Percentiles rank a stretch among this genome's conserved stretches.
Evolutionary conservation across 2,888 invertebrate species (phyloP).

Genomic region (Dynastes maya): DNA sequence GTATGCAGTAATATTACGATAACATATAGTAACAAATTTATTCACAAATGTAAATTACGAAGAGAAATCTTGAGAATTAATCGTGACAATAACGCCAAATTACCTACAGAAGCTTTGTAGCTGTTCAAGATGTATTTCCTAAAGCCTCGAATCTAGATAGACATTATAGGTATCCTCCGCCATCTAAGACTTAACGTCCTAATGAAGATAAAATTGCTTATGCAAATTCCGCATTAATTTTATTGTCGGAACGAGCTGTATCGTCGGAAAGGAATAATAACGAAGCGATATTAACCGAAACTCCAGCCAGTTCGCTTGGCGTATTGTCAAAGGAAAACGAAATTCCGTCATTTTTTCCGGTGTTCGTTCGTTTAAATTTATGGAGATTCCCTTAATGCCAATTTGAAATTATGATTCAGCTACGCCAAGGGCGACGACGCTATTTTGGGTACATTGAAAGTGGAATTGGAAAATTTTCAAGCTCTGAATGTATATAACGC

Average conservation of each 20-base stretch:
- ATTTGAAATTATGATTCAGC: conserved; percentile 4
- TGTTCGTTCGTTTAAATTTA: neutral
- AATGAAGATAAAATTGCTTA: conserved; percentile 13
- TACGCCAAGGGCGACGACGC: neutral
- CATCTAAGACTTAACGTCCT: conserved; percentile 9
- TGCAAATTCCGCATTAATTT: conserved; percentile 9
- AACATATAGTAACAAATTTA: no score
- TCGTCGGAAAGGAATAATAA: conserved; percentile 12
- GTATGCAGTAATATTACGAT: no score
- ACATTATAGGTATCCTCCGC: neutral
- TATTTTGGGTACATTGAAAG: no score
- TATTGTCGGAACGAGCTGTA: neutral
- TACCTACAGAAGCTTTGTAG: no score
- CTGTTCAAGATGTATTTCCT: no score
- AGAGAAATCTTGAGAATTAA: no score
- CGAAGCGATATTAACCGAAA: conserved; percentile 1
- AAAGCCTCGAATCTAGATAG: no score
- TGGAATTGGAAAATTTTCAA: no score
- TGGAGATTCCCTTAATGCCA: conserved; percentile 12
- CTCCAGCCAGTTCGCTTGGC: neutral
- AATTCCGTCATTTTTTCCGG: conserved; percentile 5
- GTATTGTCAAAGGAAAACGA: conserved; percentile 16
- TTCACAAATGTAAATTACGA: no score
- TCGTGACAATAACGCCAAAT: no score
- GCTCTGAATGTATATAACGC: no score